A percentile compares a stretch with the other conserved stretches of the same genome.
phyloP scores from a whole-genome alignment of 2,797 vertebrate genomes.

The Telmatherina bonti region DNA sequence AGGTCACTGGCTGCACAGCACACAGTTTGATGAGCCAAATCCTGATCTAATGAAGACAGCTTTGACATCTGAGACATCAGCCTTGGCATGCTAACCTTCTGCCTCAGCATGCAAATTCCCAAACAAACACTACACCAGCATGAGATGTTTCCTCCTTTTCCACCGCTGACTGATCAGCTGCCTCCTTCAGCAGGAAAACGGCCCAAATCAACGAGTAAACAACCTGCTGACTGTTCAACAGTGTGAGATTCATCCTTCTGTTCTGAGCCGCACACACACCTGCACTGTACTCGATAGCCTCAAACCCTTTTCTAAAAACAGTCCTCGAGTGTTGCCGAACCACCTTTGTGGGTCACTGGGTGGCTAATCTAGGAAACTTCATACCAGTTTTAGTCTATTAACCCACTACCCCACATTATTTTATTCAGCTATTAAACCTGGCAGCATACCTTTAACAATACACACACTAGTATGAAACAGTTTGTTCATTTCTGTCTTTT shows the following conservation, averaged over 20 bases:
- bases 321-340: constrained; percentile 19
- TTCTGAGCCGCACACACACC: constrained; percentile 21
- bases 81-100: not conserved
- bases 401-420: constrained; percentile 46
- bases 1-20: not conserved
- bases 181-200: not conserved
- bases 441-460: not conserved
- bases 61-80: not conserved
- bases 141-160: not conserved
- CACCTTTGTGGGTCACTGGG: constrained; percentile 46
- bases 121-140: not conserved
- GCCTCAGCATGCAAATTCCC: not conserved
- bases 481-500: constrained; percentile 5
- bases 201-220: not conserved
- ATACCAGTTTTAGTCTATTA: constrained; percentile 31
- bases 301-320: constrained; percentile 28
- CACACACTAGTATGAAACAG: not conserved
- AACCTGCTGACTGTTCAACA: not conserved
- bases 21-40: not conserved
- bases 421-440: constrained; percentile 17
- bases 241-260: not conserved
- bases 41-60: not conserved
- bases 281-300: constrained; percentile 19
- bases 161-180: not conserved
- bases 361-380: constrained; percentile 51